Evolutionary conservation across 2,888 invertebrate species (phyloP).

Genomic region (Ophion ventricosus): DNA sequence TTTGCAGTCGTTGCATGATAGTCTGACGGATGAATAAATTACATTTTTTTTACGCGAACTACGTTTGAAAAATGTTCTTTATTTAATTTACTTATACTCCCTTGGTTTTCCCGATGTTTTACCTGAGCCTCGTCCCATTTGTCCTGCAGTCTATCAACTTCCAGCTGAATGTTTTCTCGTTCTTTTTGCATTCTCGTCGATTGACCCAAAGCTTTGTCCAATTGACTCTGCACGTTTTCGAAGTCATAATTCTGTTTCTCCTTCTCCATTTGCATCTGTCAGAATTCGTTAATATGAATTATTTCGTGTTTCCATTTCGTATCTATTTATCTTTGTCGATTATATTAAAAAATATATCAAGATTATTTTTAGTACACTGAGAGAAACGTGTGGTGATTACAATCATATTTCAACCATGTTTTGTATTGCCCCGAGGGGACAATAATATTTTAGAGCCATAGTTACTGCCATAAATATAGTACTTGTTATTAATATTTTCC

Average conservation of each 20-base stretch:
- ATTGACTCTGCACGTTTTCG: slow-evolving; percentile 94
- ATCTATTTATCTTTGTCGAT: no score
- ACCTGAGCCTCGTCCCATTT: slow-evolving; percentile 96
- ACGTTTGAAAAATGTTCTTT: not conserved
- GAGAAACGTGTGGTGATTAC: no score
- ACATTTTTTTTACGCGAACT: not conserved
- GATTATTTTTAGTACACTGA: no score
- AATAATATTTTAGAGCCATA: no score
- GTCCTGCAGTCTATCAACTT: slow-evolving; percentile 93
- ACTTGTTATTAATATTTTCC: no score
- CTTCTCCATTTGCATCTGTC: slow-evolving; percentile 92
- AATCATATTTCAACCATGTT: no score
- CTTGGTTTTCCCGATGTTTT: slow-evolving; percentile 67
- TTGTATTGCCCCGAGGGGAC: no score
- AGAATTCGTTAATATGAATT: not conserved
- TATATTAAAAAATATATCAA: no score
- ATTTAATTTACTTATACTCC: not conserved
- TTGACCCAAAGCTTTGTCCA: slow-evolving; percentile 95
- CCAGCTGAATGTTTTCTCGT: slow-evolving; percentile 92
- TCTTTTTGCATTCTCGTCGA: slow-evolving; percentile 95
- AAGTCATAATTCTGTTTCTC: slow-evolving; percentile 96
- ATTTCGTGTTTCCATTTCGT: no score
- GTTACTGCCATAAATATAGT: no score
- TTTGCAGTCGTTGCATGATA: slow-evolving; percentile 91
- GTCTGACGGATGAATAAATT: slow-evolving; percentile 83